phyloP scores from a whole-genome alignment of 1,140 invertebrate species.

The Bradynema listronoti region DNA sequence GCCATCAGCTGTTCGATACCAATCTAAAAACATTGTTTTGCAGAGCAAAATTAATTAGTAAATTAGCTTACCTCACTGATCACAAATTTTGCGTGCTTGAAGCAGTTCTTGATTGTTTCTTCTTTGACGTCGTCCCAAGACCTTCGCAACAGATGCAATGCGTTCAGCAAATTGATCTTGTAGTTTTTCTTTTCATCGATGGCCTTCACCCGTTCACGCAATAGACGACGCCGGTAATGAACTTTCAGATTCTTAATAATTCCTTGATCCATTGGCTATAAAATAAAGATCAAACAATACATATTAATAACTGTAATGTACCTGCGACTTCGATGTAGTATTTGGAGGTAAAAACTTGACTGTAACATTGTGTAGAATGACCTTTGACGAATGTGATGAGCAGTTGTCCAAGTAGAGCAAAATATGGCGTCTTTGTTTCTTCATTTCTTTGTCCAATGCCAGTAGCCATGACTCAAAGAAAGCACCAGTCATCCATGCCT shows the following conservation, averaged over 20 bases:
- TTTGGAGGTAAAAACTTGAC: constrained; percentile 36
- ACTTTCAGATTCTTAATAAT: not conserved
- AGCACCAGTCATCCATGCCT: constrained; percentile 61
- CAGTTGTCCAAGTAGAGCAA: constrained; percentile 42
- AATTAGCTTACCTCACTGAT: too few relatives aligned
- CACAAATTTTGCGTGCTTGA: not conserved
- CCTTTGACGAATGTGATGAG: constrained; percentile 22
- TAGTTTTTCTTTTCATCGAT: not conserved
- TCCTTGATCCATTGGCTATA: not conserved
- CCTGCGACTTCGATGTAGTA: constrained; percentile 25
- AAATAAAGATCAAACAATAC: too few relatives aligned
- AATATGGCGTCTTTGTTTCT: constrained; percentile 21
- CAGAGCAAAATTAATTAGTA: too few relatives aligned
- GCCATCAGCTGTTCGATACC: too few relatives aligned
- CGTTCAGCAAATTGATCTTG: not conserved
- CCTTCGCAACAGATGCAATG: not conserved
- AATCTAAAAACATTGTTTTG: too few relatives aligned
- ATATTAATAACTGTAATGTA: too few relatives aligned
- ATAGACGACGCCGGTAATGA: not conserved
- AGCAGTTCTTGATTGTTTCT: not conserved
- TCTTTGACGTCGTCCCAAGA: not conserved
- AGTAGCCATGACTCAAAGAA: constrained; percentile 52
- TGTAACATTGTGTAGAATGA: constrained; percentile 17
- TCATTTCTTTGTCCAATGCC: constrained; percentile 33
- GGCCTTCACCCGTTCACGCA: not conserved